Evolutionary conservation across 2,888 invertebrate species (phyloP).

Genomic region (Calliphora vomitoria): DNA sequence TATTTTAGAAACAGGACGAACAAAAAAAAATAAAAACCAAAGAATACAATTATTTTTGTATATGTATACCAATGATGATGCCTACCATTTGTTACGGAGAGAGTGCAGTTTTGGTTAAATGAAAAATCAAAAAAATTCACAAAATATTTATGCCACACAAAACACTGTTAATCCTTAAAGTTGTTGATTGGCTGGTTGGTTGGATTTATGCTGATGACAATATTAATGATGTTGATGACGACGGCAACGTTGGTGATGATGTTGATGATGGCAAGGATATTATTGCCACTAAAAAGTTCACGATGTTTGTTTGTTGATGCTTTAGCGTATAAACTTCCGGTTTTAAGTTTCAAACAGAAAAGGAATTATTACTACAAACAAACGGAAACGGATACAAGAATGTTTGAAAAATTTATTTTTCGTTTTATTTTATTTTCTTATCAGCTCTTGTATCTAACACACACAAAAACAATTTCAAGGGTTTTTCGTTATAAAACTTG

Average conservation of each 20-base stretch:
- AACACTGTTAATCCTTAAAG: conserved; percentile 73
- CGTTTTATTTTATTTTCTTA: conserved; percentile 25
- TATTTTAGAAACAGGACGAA: neutral
- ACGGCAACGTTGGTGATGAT: conserved; percentile 21
- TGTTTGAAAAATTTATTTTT: conserved; percentile 41
- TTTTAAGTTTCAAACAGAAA: conserved; percentile 56
- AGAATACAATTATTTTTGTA: conserved; percentile 16
- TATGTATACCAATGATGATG: conserved; percentile 17
- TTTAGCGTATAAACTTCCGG: conserved; percentile 61
- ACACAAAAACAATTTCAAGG: conserved; percentile 11
- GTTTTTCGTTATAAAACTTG: conserved; percentile 16
- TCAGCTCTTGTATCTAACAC: neutral
- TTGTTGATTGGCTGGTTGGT: conserved; percentile 47
- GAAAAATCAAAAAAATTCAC: conserved; percentile 37
- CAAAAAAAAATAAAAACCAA: neutral
- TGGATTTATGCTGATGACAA: conserved; percentile 29
- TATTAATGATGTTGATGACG: conserved; percentile 28
- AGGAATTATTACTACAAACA: conserved; percentile 52
- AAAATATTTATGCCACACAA: conserved; percentile 62
- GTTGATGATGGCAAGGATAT: conserved; percentile 26
- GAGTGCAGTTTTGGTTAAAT: neutral
- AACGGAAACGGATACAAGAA: conserved; percentile 72
- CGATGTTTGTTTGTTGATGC: conserved; percentile 42
- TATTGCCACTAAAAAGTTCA: conserved; percentile 20
- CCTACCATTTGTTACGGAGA: conserved; percentile 66